Evolutionary conservation across 2,113 vertebrate genomes (phyloP), one percentile per base, ranked within the genome.

Genomic region (Cairina moschata): DNA sequence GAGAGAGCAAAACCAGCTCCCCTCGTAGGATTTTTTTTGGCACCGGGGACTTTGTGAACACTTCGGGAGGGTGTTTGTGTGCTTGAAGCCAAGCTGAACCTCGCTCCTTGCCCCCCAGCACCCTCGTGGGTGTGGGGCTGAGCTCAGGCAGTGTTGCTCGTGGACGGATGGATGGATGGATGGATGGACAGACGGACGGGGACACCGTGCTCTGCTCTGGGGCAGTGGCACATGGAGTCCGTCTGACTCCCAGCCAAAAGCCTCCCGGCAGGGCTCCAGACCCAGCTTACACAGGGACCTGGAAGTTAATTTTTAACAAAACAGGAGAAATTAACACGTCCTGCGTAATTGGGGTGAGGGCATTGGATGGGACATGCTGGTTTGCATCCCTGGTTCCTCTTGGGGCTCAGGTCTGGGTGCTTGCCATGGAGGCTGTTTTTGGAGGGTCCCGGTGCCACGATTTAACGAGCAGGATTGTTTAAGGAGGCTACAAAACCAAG

Each of bases 401-500:
- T 42, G 17, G 5, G 3, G 14, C 40, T 20, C 25, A 0, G 3
- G 7, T 38, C 29, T 8, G 66, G 69, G 36, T 13, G 1, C 52
- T 78, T 44, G 31, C 42, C 60, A 44, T 44, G 77, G 62, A 62
- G 23, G 14, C 54, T 54, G 23, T 56, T 93, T 92, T 65, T 6
- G 9, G 69, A 40, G 76, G 38, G 34, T n/a, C 73, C 31, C 22
- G 4, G 23, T 1, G 10, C 17, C 5, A 77, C 58, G 92, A 87
- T 92, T 93, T 91, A 82, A 86, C 54, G 56, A 40, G 58, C 38
- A 58, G 69, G n/a, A n/a, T 83, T 93, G 83, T 89, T 95, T 91
- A 92, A 94, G 81, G 86, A 95, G 71, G 74, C 81, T 92, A 29
- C 55, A 82, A 93, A 97, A 94, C 31, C 90, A 84, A 89, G 83